Percentiles rank a stretch among this genome's conserved stretches.
These are phyloP conservation scores for Botia almorhae DNA, from an alignment of 2,797 vertebrate genomes.

Conservation along the genomic window DNA sequence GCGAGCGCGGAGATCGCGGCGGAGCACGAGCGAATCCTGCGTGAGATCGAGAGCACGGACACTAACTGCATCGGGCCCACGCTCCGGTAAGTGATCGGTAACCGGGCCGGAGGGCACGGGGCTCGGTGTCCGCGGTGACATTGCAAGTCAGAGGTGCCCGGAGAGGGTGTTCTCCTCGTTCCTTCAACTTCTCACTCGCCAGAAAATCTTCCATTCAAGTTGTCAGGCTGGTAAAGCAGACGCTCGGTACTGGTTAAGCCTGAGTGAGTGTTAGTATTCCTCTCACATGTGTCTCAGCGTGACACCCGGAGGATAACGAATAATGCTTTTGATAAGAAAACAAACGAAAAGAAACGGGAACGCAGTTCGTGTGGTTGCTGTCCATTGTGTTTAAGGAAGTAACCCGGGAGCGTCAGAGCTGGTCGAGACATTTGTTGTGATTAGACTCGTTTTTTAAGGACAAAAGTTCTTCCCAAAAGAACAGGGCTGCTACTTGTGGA, in stretches of 20 bases:
- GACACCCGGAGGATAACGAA: neutral
- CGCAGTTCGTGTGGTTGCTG: neutral
- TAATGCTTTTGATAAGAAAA: constrained; percentile 13
- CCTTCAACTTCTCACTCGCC: constrained; percentile 58
- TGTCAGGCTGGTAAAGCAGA: constrained; percentile 35
- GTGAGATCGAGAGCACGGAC: constrained; percentile 97
- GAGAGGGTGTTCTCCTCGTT: constrained; percentile 45
- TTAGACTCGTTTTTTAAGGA: neutral
- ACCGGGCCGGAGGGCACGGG: too few species aligned
- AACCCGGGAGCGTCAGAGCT: neutral
- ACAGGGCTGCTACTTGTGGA: too few species aligned
- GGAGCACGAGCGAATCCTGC: constrained; percentile 93
- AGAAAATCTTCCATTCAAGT: constrained; percentile 58
- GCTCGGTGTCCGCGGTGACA: neutral
- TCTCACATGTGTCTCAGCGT: too few species aligned
- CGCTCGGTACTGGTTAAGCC: neutral
- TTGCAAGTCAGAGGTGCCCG: constrained; percentile 7
- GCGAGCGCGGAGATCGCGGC: constrained; percentile 84
- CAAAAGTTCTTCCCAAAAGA: neutral
- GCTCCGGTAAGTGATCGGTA: constrained; percentile 81
- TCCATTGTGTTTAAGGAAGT: constrained; percentile 39
- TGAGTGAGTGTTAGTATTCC: too few species aligned
- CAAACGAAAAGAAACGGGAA: neutral
- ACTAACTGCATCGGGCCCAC: constrained; percentile 96
- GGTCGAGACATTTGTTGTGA: neutral